These are phyloP conservation scores for Limnephilus auricula DNA, from an alignment of 2,888 invertebrate genomes.

Conservation along the genomic window DNA sequence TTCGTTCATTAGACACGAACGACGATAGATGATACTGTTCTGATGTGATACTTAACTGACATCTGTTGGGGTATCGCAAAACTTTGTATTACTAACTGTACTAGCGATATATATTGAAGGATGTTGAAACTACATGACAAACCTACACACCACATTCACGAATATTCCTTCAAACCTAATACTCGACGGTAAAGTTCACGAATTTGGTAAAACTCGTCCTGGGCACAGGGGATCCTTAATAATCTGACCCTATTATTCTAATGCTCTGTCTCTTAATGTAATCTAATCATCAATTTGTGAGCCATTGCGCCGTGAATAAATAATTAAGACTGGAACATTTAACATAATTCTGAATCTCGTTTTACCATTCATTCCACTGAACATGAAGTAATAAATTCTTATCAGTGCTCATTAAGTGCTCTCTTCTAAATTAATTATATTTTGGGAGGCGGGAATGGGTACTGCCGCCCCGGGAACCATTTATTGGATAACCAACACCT, in stretches of 20 bases:
- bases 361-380: not conserved
- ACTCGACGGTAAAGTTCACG: not conserved
- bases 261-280: not conserved
- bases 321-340: not conserved
- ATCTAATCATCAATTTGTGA: not conserved
- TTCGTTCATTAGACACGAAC: too few species aligned
- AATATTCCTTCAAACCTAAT: not conserved
- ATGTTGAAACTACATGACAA: too few species aligned
- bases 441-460: too few species aligned
- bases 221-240: not conserved
- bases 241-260: not conserved
- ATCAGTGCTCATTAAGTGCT: not conserved
- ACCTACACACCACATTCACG: too few species aligned
- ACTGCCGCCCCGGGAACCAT: too few species aligned
- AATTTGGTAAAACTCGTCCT: not conserved
- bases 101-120: too few species aligned
- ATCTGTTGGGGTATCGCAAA: too few species aligned
- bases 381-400: not conserved
- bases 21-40: too few species aligned
- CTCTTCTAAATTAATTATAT: too few species aligned
- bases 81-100: too few species aligned
- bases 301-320: not conserved
- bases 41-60: too few species aligned
- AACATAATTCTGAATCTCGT: not conserved
- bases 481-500: too few species aligned